Base-by-base conservation (phyloP, 2,797 vertebrate genomes). In the Petrocephalus sullivani region DNA sequence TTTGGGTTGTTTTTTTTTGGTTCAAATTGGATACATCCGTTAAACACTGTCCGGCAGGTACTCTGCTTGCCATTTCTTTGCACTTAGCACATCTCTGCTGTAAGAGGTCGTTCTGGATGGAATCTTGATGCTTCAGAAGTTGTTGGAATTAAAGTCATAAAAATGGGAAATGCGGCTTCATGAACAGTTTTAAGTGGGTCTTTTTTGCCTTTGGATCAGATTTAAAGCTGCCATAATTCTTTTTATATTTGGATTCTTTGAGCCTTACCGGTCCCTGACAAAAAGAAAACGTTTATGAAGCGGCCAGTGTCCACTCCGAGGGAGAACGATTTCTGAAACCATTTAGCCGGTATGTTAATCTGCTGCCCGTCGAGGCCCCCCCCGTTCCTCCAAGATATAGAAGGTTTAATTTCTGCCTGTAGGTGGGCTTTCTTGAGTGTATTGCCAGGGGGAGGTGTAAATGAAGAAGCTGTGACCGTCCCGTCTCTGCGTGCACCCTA, bases 191-290 rank as follows among this genome's bases (percentile, higher is more conserved):
- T 64, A 37, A 49, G 16, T 19, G 51, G 60, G 28, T 53, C n/a
- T 57, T 87, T 85, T 91, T 86, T 81, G 84, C 37, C 51, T 88
- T 89, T 84, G 67, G 53, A 75, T 83, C 60, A 60, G 28, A 85
- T 9, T 23, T 5, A 82, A 87, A 88, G 60, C 56, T 86, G 64
- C 83, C 58, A 85, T 16, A 56, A 58, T 87, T 87, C 64, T 61
- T 89, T 57, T 56, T 28, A 61, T 92, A 89, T 93, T 88, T 90
- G 90, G 88, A 90, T 91, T 60, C 60, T 84, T 88, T 78, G 89
- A 90, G 92, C 92, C 91, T 92, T 90, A 46, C 88, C 87, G 86
- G 89, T 90, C 87, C 21, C 64, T 56, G 21, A 89, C 88, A 89
- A 91, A 28, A 88, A 82, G 88, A 46, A 89, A 91, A 88, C 46